Conservation (phyloP, 2,888 invertebrate species). For the Mongoloraphidia duomilia region DNA sequence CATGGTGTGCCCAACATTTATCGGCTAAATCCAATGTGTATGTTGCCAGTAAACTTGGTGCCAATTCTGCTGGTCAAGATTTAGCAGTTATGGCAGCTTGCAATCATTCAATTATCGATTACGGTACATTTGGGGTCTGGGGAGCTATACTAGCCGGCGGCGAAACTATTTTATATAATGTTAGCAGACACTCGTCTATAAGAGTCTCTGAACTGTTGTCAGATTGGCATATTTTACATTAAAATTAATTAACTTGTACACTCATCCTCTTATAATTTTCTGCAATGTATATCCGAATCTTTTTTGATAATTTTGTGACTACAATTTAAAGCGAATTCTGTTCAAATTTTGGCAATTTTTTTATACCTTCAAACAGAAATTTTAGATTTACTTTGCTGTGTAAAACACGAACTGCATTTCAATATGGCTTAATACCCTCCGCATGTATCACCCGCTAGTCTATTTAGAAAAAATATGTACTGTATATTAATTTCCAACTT, state of each 20-base stretch:
- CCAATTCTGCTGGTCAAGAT: constrained; percentile 29
- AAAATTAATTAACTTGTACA: not conserved
- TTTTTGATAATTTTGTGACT: no score
- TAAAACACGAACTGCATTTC: no score
- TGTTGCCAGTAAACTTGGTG: constrained; percentile 25
- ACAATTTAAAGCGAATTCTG: no score
- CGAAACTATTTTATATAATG: constrained; percentile 32
- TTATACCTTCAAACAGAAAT: no score
- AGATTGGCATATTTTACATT: constrained; percentile 28
- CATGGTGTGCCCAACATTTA: constrained; percentile 31
- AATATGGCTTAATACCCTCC: no score
- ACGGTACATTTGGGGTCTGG: constrained; percentile 37
- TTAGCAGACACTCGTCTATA: constrained; percentile 27
- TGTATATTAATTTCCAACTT: no score
- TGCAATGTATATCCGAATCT: no score
- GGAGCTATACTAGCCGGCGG: constrained; percentile 35
- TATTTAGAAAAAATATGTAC: no score
- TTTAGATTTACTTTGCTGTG: no score
- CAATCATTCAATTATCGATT: constrained; percentile 37
- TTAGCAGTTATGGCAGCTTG: constrained; percentile 34
- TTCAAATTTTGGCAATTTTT: no score
- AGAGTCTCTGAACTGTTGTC: constrained; percentile 29
- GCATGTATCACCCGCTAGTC: no score
- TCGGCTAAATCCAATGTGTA: constrained; percentile 25
- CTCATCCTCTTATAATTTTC: no score